Evolutionary conservation across 2,797 vertebrate genomes (phyloP), one percentile per base, ranked within the genome.

Genomic region (Borostomias antarcticus): DNA sequence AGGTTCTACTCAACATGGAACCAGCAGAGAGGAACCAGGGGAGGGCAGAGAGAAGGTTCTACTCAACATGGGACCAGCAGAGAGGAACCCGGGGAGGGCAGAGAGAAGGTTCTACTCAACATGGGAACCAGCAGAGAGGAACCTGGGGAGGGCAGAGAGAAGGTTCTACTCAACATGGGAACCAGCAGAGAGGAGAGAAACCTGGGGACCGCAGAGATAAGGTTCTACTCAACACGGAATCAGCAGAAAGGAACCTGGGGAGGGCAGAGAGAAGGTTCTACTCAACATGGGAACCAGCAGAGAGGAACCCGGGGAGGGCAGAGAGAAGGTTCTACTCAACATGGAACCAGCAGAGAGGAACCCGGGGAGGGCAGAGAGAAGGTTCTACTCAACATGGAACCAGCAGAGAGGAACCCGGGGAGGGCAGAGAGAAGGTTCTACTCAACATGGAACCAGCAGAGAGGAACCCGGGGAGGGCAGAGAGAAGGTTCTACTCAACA

Each of bases 211-310:
- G 17, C 11, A 40, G 13, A 7, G 13, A 15, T 3, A 40, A 10
- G 11, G 37, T 4, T 40, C 37, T 40, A 11, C 13, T 11, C n/a
- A n/a, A n/a, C n/a, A n/a, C n/a, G 97, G 96, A 74, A 95, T 66
- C 40, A 94, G 43, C 4, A 92, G 91, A 0, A 96, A 97, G 8
- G 86, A 89, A 13, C 66, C 89, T 91, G 48, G 56, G 33, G 37
- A 40, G 37, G 13, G 17, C 11, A 40, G 13, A 7, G 13, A 15
- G 11, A 40, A 10, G 11, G 37, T 4, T 40, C 37, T 40, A 79
- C 95, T 97, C 87, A 97, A 80, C 19, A 99, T 75, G 0, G 97
- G 96, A 74, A 95, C 68, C 40, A 94, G 43, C 4, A 92, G 91
- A 0, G 96, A 97, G 8, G 86, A 89, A 13, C 66, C 89, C 90